A percentile compares a stretch with the other conserved stretches of the same genome.
Conservation (phyloP, 2,113 vertebrate genomes). For the Gila orcuttii region DNA sequence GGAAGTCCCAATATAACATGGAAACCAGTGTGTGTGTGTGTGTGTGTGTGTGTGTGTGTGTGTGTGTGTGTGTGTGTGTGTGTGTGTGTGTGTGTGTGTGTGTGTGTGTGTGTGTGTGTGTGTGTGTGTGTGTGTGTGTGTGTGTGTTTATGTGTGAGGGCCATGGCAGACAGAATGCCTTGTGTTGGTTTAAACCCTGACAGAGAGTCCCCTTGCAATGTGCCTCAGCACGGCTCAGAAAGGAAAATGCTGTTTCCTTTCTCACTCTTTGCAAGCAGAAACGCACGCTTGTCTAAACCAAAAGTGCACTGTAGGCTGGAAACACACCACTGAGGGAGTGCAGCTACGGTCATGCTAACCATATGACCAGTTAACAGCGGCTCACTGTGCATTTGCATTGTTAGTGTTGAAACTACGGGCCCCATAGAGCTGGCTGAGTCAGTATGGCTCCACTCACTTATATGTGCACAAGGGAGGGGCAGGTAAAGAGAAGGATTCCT, state of each 20-base stretch:
- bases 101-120: slow-evolving; percentile 3
- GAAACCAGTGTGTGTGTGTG: neutral
- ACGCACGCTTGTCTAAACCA: slow-evolving; percentile 57
- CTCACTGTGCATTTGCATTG: slow-evolving; percentile 40
- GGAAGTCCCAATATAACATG: too few species aligned
- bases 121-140: neutral
- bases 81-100: neutral
- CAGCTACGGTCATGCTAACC: slow-evolving; percentile 56
- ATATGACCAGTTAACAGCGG: slow-evolving; percentile 47
- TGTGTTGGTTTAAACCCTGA: slow-evolving; percentile 64
- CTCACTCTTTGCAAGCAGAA: slow-evolving; percentile 36
- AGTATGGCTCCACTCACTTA: slow-evolving; percentile 78
- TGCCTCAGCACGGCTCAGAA: slow-evolving; percentile 51
- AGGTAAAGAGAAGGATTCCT: slow-evolving; percentile 73
- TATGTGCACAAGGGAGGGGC: slow-evolving; percentile 72
- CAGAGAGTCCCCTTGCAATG: slow-evolving; percentile 57
- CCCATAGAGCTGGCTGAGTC: slow-evolving; percentile 53
- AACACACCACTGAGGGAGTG: slow-evolving; percentile 34
- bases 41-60: slow-evolving; percentile 3
- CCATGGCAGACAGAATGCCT: slow-evolving; percentile 57
- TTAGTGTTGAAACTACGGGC: slow-evolving; percentile 54
- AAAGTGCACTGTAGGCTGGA: slow-evolving; percentile 55
- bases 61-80: neutral
- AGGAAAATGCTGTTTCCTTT: slow-evolving; percentile 59
- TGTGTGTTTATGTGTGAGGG: neutral